Evolutionary conservation across 2,113 vertebrate species (phyloP).

Genomic region (Cheilinus undulatus): DNA sequence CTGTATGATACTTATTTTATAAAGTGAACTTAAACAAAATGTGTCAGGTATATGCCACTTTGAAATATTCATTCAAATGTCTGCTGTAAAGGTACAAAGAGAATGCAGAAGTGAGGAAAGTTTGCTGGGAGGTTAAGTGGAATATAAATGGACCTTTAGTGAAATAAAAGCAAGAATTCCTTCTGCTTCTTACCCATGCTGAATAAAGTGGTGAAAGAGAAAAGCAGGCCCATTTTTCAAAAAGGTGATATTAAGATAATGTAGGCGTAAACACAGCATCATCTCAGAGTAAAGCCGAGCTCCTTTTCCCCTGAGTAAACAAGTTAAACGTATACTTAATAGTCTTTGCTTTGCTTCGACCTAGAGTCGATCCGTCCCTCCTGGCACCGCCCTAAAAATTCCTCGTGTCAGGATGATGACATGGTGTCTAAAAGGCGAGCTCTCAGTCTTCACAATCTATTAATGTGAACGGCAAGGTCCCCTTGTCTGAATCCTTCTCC

Average conservation of each 20-base stretch:
- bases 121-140: not conserved
- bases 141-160: not conserved
- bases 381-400: slow-evolving; percentile 52
- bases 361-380: slow-evolving; percentile 41
- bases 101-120: not conserved
- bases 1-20: not conserved
- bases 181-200: not conserved
- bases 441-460: slow-evolving; percentile 77
- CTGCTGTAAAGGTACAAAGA: not conserved
- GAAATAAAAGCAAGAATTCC: slow-evolving; percentile 6
- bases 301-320: slow-evolving; percentile 15
- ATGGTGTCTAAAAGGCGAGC: slow-evolving; percentile 71
- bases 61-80: not conserved
- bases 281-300: slow-evolving; percentile 27
- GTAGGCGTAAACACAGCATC: slow-evolving; percentile 10
- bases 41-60: not conserved
- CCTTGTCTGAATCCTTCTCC: slow-evolving; percentile 65
- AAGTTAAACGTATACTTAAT: slow-evolving; percentile 65
- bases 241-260: slow-evolving; percentile 5
- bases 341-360: slow-evolving; percentile 39
- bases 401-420: slow-evolving; percentile 73
- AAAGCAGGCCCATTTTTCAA: not conserved
- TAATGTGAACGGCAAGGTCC: slow-evolving; percentile 72
- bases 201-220: not conserved
- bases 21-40: not conserved